These are phyloP conservation scores for Tokudaia muenninki DNA, from an alignment of 2,797 vertebrate genomes.

Conservation along the genomic window DNA sequence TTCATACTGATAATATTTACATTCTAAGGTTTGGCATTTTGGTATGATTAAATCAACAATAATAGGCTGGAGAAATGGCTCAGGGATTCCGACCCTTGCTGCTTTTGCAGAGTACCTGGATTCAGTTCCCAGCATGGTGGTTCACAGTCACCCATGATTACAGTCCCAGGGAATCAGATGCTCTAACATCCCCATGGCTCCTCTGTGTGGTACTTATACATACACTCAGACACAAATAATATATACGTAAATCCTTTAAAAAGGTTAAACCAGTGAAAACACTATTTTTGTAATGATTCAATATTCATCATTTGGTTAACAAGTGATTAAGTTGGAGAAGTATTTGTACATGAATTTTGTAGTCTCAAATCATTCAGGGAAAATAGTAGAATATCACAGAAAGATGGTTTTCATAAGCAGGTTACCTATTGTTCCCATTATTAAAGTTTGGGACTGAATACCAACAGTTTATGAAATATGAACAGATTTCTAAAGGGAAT, in stretches of 20 bases:
- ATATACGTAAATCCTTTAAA: background rate
- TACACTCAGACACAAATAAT: background rate
- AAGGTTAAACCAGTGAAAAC: background rate
- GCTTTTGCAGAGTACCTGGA: background rate
- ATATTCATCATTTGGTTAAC: conserved; percentile 3
- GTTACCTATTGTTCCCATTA: conserved; percentile 34
- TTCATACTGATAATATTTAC: conserved; percentile 28
- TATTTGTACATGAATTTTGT: background rate
- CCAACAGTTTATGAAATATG: conserved; percentile 35
- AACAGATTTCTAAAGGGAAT: conserved; percentile 51
- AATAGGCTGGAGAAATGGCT: background rate
- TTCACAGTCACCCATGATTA: background rate
- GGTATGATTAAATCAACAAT: conserved; percentile 16
- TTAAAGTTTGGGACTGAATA: conserved; percentile 13
- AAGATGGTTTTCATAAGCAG: conserved; percentile 16
- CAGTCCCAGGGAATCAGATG: background rate
- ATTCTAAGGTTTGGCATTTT: conserved; percentile 10
- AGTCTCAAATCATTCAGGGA: background rate
- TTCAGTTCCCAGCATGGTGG: background rate
- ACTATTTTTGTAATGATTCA: conserved; percentile 29
- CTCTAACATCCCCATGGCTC: background rate
- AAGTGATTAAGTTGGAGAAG: background rate
- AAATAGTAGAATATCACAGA: background rate
- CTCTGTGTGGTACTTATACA: no score
- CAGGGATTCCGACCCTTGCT: background rate